phyloP scores from a whole-genome alignment of 1,140 invertebrate genomes.

The Solenopsis fugax region DNA sequence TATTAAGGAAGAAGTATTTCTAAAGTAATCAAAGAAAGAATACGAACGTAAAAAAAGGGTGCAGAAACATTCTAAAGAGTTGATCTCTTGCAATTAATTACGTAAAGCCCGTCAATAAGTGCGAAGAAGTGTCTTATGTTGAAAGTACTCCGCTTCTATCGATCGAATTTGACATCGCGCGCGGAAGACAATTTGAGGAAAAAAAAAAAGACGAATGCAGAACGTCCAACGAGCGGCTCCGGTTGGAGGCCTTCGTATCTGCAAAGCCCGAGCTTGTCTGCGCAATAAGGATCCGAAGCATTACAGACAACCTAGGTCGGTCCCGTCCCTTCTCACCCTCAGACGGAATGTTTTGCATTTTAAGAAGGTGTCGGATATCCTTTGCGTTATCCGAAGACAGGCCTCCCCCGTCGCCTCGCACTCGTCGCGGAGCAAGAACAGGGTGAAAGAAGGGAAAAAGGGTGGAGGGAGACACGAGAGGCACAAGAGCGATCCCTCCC shows the following conservation, averaged over 20 bases:
- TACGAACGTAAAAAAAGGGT: background rate
- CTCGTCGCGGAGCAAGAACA: constrained; percentile 51
- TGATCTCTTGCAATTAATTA: constrained; percentile 38
- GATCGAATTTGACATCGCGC: constrained; percentile 44
- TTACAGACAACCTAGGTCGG: constrained; percentile 59
- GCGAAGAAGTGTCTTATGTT: background rate
- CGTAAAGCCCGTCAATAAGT: background rate
- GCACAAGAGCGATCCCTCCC: constrained; percentile 60
- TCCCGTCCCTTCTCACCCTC: constrained; percentile 68
- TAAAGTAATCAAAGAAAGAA: background rate
- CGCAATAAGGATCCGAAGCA: constrained; percentile 78
- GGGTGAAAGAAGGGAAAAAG: constrained; percentile 23
- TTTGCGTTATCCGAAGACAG: constrained; percentile 79
- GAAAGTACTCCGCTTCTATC: constrained; percentile 23
- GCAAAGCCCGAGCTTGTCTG: constrained; percentile 76
- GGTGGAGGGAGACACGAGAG: constrained; percentile 24
- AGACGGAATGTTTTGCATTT: constrained; percentile 85
- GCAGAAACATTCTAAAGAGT: background rate
- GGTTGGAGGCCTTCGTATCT: constrained; percentile 68
- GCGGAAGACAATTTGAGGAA: constrained; percentile 33
- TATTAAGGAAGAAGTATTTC: background rate
- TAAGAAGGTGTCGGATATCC: constrained; percentile 84
- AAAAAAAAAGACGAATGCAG: background rate
- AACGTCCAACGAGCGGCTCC: constrained; percentile 34
- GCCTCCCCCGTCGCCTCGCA: constrained; percentile 61